Evolutionary conservation across 2,888 invertebrate species (phyloP).

Genomic region (Brachynemurus nebulosus): DNA sequence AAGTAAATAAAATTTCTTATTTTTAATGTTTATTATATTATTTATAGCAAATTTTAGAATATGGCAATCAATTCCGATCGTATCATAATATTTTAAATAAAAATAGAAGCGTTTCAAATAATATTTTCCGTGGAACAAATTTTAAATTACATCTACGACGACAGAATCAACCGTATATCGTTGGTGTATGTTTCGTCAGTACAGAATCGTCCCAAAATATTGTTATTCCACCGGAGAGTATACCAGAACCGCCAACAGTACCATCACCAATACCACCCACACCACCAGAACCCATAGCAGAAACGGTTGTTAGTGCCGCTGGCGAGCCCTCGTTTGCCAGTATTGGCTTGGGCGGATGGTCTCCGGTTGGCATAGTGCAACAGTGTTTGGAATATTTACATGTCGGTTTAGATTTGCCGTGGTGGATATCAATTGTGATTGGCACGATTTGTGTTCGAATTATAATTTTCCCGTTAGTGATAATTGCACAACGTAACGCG

Average conservation of each 20-base stretch:
- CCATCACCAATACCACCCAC: not conserved
- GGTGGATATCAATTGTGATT: slow-evolving; percentile 81
- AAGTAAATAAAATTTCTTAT: no score
- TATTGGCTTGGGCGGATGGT: slow-evolving; percentile 70
- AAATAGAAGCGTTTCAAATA: no score
- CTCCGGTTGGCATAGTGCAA: slow-evolving; percentile 72
- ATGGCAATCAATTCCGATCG: no score
- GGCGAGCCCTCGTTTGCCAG: slow-evolving; percentile 70
- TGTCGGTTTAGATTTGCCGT: slow-evolving; percentile 66
- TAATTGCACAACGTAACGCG: slow-evolving; percentile 66
- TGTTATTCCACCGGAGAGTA: no score
- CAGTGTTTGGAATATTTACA: slow-evolving; percentile 71
- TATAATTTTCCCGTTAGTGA: slow-evolving; percentile 71
- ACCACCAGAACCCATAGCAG: not conserved
- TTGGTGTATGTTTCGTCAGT: no score
- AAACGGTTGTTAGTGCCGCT: slow-evolving; percentile 12
- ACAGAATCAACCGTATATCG: no score
- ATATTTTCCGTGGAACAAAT: no score
- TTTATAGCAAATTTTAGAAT: no score
- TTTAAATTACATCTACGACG: no score
- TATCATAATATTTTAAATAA: no score
- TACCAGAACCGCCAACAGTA: not conserved
- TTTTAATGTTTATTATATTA: no score
- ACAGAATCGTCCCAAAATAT: no score
- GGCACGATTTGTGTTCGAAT: slow-evolving; percentile 68